A percentile compares a stretch with the other conserved stretches of the same genome.
These are phyloP conservation scores for Poecilia gillii DNA, from an alignment of 2,797 vertebrate species.

Conservation along the genomic window DNA sequence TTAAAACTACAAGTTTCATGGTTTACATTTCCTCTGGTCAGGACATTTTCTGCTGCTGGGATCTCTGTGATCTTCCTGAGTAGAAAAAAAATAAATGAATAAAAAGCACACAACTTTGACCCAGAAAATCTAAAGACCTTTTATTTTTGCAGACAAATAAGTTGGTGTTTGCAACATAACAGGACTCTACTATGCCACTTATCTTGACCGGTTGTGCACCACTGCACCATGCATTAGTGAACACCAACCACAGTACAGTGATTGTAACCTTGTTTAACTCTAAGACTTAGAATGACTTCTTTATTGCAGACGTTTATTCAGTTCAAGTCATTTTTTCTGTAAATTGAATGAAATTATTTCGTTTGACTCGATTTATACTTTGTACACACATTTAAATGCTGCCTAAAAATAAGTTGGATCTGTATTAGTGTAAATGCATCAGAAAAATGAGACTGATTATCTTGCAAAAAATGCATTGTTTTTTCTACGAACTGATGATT, in stretches of 20 bases:
- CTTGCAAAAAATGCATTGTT: conserved; percentile 19
- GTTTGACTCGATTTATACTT: conserved; percentile 10
- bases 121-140: background rate
- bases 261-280: conserved; percentile 23
- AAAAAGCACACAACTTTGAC: background rate
- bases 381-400: background rate
- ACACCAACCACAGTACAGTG: conserved; percentile 24
- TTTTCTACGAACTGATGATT: conserved; percentile 16
- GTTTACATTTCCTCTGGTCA: background rate
- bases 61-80: background rate
- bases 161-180: conserved; percentile 25
- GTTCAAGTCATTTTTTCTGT: conserved; percentile 3
- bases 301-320: conserved; percentile 4
- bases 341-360: conserved; percentile 2
- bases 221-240: conserved; percentile 14
- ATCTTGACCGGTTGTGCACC: conserved; percentile 18
- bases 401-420: background rate
- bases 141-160: conserved; percentile 22
- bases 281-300: conserved; percentile 10
- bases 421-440: background rate
- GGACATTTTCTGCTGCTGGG: background rate
- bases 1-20: background rate
- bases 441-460: conserved; percentile 5
- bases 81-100: background rate
- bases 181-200: conserved; percentile 36